Evolutionary conservation across 1,140 invertebrate genomes (phyloP).

Genomic region (Pectinophora gossypiella): DNA sequence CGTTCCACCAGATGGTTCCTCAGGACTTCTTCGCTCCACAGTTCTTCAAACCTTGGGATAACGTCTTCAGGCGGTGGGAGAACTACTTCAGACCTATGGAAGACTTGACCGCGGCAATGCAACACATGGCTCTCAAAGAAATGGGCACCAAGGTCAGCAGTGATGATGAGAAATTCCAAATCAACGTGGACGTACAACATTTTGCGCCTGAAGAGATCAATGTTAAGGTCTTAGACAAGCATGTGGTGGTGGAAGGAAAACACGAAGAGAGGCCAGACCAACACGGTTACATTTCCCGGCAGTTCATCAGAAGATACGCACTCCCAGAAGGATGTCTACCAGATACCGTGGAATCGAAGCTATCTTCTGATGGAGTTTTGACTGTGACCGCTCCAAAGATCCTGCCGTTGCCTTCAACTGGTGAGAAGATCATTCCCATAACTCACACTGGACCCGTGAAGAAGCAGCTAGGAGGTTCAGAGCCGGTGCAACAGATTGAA

Average conservation of each 20-base stretch:
- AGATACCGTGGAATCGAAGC: constrained; percentile 79
- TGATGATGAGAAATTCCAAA: constrained; percentile 76
- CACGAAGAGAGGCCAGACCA: constrained; percentile 86
- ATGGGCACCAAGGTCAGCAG: constrained; percentile 27
- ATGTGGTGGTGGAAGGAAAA: constrained; percentile 81
- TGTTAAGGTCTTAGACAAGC: constrained; percentile 85
- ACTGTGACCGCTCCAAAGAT: constrained; percentile 80
- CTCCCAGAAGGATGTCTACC: constrained; percentile 83
- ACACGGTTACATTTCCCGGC: constrained; percentile 83
- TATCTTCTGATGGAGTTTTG: constrained; percentile 86
- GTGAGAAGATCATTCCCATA: constrained; percentile 58
- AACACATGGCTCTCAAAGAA: constrained; percentile 37
- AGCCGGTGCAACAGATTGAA: constrained; percentile 3
- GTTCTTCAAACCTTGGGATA: constrained; percentile 28
- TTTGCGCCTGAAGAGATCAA: constrained; percentile 89
- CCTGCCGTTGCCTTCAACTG: constrained; percentile 43
- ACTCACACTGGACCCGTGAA: constrained; percentile 52
- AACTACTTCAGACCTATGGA: constrained; percentile 42
- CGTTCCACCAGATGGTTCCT: constrained; percentile 32
- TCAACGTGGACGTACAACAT: constrained; percentile 89
- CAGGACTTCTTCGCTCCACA: constrained; percentile 26
- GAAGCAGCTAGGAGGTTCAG: constrained; percentile 34
- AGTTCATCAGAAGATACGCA: constrained; percentile 83
- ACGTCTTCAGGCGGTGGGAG: constrained; percentile 28
- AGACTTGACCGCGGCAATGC: constrained; percentile 36